Conservation (phyloP, 2,888 invertebrate species). For the Liposcelis brunnea region DNA sequence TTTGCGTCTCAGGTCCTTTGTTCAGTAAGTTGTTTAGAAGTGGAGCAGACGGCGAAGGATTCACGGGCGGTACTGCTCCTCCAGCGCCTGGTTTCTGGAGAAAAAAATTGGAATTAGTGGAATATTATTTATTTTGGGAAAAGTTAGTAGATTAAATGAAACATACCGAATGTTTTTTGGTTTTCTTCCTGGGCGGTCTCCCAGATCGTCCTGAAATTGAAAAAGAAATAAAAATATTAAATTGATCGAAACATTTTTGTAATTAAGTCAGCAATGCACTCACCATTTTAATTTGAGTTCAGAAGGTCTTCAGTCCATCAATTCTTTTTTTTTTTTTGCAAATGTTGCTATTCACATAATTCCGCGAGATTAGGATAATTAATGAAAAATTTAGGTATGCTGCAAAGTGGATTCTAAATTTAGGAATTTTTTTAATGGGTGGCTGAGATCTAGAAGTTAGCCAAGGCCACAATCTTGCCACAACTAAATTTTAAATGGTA, state of each 20-base stretch:
- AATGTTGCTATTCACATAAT: too few species aligned
- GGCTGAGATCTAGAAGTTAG: too few species aligned
- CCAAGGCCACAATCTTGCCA: too few species aligned
- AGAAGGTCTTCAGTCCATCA: slow-evolving; percentile 23
- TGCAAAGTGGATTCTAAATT: too few species aligned
- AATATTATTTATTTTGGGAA: background rate
- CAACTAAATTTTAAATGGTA: too few species aligned
- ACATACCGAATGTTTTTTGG: slow-evolving; percentile 19
- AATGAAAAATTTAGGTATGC: too few species aligned
- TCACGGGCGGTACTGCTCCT: slow-evolving; percentile 15
- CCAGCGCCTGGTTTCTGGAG: slow-evolving; percentile 14
- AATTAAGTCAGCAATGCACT: slow-evolving; percentile 13
- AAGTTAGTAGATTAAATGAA: background rate
- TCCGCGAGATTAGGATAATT: too few species aligned
- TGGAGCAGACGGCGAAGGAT: background rate
- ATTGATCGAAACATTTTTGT: slow-evolving; percentile 11
- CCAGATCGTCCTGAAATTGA: slow-evolving; percentile 19
- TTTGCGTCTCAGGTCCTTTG: slow-evolving; percentile 3
- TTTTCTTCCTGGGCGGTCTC: slow-evolving; percentile 20
- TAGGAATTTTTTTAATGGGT: too few species aligned
- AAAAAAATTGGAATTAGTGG: background rate
- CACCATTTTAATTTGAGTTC: slow-evolving; percentile 26
- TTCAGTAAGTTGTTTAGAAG: slow-evolving; percentile 1
- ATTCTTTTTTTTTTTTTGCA: slow-evolving; percentile 33
- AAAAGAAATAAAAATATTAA: slow-evolving; percentile 8